Evolutionary conservation across 2,888 invertebrate species (phyloP), one percentile per base, ranked within the genome.

Genomic region (Zelleria hepariella): DNA sequence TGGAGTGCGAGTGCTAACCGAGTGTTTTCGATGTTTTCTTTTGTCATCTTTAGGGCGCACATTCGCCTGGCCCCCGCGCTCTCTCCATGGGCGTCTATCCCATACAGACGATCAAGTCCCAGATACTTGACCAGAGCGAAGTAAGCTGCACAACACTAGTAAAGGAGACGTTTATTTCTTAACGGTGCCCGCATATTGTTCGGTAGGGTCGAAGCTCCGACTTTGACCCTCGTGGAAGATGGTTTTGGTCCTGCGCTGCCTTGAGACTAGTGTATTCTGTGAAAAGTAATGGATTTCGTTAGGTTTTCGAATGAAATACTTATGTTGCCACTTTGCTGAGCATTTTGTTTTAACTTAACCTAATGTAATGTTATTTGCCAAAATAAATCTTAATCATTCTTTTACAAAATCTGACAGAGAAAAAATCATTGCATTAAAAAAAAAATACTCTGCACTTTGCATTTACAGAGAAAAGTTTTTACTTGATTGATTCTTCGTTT

Each of bases 81-180:
- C 93, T 95, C 74, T 94, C 96, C 74, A 95, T 96, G 94, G 96
- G 96, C 78, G 93, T 94, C 82, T 96, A 93, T 90, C 96, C 96
- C 82, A 94, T 95, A 86, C 95, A 96, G 91, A 93, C 93, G 90
- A 91, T 96, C 90, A 93, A 94, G 90, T 96, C 96, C 84, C 93
- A 93, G 91, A 95, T 96, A 86, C 93, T 95, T 85, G 93, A 93
- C 90, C 93, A 93, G 87, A 93, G 95, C 86, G 94, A 95, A 92
- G 96, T 96, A 96, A 96, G 96, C 94, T 21, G 7, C 20, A 49
- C 20, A 42, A 51, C 52, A 15, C 32, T 20, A 47, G 48, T 25
- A 23, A 48, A 27, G 42, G 15, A 20, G 20, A 51, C 51, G 25
- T 49, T 49, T 10, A 23, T 58, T 51, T 52, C 26, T 25, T 32